These are phyloP conservation scores for Gephyroberyx darwinii DNA, from an alignment of 2,797 vertebrate genomes.

Conservation along the genomic window DNA sequence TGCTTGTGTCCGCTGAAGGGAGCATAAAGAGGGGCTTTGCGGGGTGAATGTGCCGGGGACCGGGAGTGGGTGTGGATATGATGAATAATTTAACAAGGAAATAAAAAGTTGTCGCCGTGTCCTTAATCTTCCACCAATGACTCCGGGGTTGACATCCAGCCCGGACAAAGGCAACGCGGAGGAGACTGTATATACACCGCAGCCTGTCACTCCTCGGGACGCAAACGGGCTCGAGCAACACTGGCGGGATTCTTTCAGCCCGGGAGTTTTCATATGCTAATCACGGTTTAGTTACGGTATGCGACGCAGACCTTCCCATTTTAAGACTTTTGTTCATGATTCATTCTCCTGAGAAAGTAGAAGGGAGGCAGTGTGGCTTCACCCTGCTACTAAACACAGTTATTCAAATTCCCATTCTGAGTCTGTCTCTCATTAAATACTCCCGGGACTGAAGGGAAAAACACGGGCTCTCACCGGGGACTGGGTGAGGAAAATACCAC, in stretches of 20 bases:
- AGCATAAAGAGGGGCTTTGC: constrained; percentile 70
- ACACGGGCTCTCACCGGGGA: constrained; percentile 59
- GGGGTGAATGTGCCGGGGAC: constrained; percentile 56
- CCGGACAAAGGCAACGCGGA: constrained; percentile 64
- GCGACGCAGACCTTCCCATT: constrained; percentile 85
- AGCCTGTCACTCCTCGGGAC: constrained; percentile 77
- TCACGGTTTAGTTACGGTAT: constrained; percentile 87
- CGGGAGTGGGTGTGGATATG: constrained; percentile 67
- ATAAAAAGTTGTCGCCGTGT: constrained; percentile 56
- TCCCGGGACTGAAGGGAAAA: constrained; percentile 45
- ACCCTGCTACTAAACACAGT: constrained; percentile 77
- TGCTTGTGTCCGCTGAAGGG: constrained; percentile 55
- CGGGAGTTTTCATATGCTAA: constrained; percentile 87
- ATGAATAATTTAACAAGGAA: constrained; percentile 74
- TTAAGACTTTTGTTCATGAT: constrained; percentile 83
- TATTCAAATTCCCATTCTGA: constrained; percentile 75
- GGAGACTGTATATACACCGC: constrained; percentile 70
- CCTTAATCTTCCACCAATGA: constrained; percentile 72
- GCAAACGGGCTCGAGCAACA: constrained; percentile 74
- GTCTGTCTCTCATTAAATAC: constrained; percentile 76
- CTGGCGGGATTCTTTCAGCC: constrained; percentile 83
- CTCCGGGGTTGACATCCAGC: constrained; percentile 68
- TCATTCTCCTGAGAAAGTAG: constrained; percentile 79
- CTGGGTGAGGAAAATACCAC: constrained; percentile 58
- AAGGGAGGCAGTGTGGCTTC: constrained; percentile 72